A percentile compares a stretch with the other conserved stretches of the same genome.
These are phyloP conservation scores for Tragelaphus scriptus DNA, from an alignment of 2,113 vertebrate species.

Conservation along the genomic window DNA sequence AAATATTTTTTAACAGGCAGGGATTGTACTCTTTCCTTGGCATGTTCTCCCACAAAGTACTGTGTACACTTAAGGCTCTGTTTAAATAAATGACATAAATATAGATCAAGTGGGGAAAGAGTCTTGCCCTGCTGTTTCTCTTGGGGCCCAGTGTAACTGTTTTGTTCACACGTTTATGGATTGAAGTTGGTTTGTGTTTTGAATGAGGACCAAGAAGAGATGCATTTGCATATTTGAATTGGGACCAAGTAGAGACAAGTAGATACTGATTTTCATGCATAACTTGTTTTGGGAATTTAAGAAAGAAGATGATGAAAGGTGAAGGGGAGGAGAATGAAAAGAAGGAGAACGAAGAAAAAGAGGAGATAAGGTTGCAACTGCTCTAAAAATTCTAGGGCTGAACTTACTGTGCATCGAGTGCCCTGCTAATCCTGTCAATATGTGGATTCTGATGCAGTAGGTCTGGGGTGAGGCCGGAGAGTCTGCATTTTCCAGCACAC, in stretches of 20 bases:
- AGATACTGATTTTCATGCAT: not conserved
- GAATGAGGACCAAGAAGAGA: not conserved
- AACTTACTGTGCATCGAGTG: not conserved
- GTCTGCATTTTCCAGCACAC: not conserved
- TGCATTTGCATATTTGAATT: not conserved
- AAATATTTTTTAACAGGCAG: constrained; percentile 11
- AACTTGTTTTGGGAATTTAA: not conserved
- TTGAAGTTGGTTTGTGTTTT: constrained; percentile 21
- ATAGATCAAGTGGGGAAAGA: not conserved
- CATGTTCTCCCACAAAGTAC: not conserved
- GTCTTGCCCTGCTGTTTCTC: not conserved
- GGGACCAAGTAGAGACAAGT: not conserved
- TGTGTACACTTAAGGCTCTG: constrained; percentile 13
- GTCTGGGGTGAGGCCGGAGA: not conserved
- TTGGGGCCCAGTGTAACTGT: not conserved
- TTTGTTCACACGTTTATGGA: not conserved
- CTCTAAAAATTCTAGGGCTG: not conserved
- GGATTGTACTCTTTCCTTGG: constrained; percentile 28
- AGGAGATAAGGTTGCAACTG: not conserved
- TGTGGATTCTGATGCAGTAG: not conserved
- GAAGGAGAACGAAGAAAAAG: not conserved
- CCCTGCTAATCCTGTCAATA: not conserved
- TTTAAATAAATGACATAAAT: constrained; percentile 46
- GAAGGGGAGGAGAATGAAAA: not conserved
- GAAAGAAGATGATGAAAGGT: not conserved